phyloP scores from a whole-genome alignment of 2,888 invertebrate species.

The Notodonta dromedarius region DNA sequence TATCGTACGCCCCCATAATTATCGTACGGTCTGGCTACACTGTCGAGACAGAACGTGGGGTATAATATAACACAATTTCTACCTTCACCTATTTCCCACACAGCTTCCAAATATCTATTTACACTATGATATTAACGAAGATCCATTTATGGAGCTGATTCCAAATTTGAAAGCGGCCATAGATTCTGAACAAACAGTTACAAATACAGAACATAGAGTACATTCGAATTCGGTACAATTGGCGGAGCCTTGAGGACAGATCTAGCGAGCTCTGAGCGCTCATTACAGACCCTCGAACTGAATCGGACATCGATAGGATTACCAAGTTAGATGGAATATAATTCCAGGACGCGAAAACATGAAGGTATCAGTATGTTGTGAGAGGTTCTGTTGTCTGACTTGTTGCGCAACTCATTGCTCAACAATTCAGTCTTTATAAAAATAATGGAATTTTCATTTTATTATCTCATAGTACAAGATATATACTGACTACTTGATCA shows the following conservation, averaged over 20 bases:
- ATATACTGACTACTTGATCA: too few species aligned
- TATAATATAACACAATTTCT: neutral
- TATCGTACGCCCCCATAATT: too few species aligned
- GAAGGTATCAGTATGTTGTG: neutral
- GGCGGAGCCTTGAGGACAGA: conserved; percentile 37
- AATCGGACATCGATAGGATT: conserved; percentile 35
- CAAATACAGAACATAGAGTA: conserved; percentile 27
- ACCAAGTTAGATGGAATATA: neutral
- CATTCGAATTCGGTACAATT: conserved; percentile 38
- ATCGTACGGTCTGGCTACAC: too few species aligned
- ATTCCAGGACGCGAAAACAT: neutral
- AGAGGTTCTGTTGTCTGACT: too few species aligned
- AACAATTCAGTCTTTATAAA: too few species aligned
- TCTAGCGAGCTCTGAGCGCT: conserved; percentile 34
- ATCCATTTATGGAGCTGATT: neutral
- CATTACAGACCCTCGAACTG: conserved; percentile 43
- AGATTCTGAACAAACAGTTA: neutral
- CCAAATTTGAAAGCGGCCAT: conserved; percentile 1
- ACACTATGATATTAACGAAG: conserved; percentile 1
- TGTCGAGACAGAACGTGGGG: too few species aligned
- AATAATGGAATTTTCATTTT: too few species aligned
- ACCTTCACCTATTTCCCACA: neutral
- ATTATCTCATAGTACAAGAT: too few species aligned
- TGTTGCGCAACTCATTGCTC: too few species aligned
- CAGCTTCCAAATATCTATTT: neutral